These are phyloP conservation scores for Phania funesta DNA, from an alignment of 2,888 invertebrate species.

Conservation along the genomic window DNA sequence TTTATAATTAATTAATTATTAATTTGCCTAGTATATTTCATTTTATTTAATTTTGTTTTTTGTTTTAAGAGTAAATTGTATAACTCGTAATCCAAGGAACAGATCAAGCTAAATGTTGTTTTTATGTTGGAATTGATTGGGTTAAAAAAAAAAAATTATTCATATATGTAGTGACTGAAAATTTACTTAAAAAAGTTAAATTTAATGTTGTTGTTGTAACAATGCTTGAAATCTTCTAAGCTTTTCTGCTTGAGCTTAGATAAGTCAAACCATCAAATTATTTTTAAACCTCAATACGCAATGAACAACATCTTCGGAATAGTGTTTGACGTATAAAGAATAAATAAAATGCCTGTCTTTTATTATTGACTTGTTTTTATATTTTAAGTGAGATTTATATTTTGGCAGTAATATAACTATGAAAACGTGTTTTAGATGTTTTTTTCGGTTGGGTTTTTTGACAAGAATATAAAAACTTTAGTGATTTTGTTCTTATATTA, in stretches of 20 bases:
- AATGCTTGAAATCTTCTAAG: not conserved
- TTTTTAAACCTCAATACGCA: conserved; percentile 29
- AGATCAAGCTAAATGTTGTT: conserved; percentile 69
- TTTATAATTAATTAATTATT: conserved; percentile 56
- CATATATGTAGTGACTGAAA: conserved; percentile 34
- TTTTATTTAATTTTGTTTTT: conserved; percentile 37
- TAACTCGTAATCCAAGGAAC: conserved; percentile 71
- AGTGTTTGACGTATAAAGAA: conserved; percentile 21
- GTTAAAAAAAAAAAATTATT: not conserved
- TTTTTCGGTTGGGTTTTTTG: conserved; percentile 4
- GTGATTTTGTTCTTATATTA: conserved; percentile 33
- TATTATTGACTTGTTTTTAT: not conserved
- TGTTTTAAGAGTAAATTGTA: conserved; percentile 66
- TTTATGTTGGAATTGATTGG: conserved; percentile 3
- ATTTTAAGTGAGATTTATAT: conserved; percentile 42
- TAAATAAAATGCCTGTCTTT: conserved; percentile 28
- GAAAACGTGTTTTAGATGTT: conserved; percentile 36
- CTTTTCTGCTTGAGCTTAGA: not conserved
- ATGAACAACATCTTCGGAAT: conserved; percentile 59
- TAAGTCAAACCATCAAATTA: not conserved
- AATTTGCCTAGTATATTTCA: conserved; percentile 54
- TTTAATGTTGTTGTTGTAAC: conserved; percentile 22
- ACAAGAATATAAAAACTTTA: conserved; percentile 11
- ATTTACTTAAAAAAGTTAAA: conserved; percentile 18
- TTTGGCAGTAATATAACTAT: conserved; percentile 64